Evolutionary conservation across 2,888 invertebrate genomes (phyloP), one percentile per base, ranked within the genome.

Genomic region (Resseliella maxima): DNA sequence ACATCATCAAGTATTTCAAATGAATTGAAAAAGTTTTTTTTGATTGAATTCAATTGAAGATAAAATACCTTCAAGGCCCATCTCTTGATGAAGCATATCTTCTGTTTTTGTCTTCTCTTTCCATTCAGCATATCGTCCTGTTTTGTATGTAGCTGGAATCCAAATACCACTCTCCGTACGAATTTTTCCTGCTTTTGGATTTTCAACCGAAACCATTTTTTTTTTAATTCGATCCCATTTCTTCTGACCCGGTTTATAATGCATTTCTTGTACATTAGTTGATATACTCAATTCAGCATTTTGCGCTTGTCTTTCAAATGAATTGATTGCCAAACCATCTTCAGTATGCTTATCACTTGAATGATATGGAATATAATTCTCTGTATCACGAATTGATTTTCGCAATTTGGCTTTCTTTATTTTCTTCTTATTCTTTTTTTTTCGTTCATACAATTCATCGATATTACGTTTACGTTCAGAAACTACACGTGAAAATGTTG

Each of bases 191-290:
- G 92, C 91, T 88, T 94, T 94, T 3, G 90, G 90, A 89, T 90
- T 90, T 87, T 90, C 89, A 3, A 90, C 93, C 38, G 94, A 93
- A 46, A 99, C 95, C 95, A 97, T 98, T 92, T 97, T 98, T 93
- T 99, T 99, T 91, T 96, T 95, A 90, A 98, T 97, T 85, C 98
- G 93, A 92, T 99, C 99, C 99, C 99, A 98, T 90, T 94, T 95
- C 89, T 94, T 94, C 88, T 94, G 91, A 87, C 94, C 93, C 1
- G 92, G 93, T 86, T 93, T 93, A 86, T 93, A 92, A 46, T 93
- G 93, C 87, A 93, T 92, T 38, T 95, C 94, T 85, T 94, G 94
- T 87, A 95, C 95, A 91, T 98, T 98, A 12, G 95, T 96, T 12
- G 94, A 93, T 88, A 99, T 91, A 90, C 99, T 98, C 88, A 99